Percentiles rank a stretch among this genome's conserved stretches.
These are phyloP conservation scores for Luperina nickerlii DNA, from an alignment of 2,888 invertebrate species.

Conservation along the genomic window DNA sequence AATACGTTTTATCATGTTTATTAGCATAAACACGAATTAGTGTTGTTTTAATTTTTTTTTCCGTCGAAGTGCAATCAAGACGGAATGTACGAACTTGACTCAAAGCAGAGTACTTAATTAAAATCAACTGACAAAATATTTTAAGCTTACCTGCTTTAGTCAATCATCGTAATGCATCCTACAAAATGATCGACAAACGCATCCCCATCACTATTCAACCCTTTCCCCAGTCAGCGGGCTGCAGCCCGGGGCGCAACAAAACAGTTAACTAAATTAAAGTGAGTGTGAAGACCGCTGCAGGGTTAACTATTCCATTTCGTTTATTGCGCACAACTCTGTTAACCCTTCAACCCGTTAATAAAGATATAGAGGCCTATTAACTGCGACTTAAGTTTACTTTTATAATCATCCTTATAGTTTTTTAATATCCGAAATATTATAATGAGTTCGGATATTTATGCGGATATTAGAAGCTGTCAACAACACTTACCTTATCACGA, in stretches of 20 bases:
- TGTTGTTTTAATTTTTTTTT: not conserved
- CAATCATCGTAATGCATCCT: constrained; percentile 5
- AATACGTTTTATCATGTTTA: not conserved
- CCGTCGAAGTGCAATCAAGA: not conserved
- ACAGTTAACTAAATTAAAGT: constrained; percentile 90
- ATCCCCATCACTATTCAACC: constrained; percentile 82
- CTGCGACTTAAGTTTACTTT: constrained; percentile 75
- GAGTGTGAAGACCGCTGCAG: constrained; percentile 90
- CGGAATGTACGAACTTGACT: not conserved
- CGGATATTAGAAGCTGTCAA: constrained; percentile 15
- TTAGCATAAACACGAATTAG: no score
- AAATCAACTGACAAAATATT: not conserved
- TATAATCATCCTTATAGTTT: constrained; percentile 75
- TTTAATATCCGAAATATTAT: constrained; percentile 45
- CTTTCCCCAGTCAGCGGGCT: constrained; percentile 80
- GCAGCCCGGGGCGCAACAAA: constrained; percentile 86
- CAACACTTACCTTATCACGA: constrained; percentile 4
- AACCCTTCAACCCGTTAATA: constrained; percentile 87
- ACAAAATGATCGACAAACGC: constrained; percentile 50
- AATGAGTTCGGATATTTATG: constrained; percentile 22
- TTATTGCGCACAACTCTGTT: constrained; percentile 88
- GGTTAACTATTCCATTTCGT: constrained; percentile 90
- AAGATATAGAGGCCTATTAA: constrained; percentile 89
- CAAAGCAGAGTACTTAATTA: not conserved
- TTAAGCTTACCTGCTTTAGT: not conserved